phyloP scores from a whole-genome alignment of 2,888 invertebrate genomes.

The Drosophila subquinaria region DNA sequence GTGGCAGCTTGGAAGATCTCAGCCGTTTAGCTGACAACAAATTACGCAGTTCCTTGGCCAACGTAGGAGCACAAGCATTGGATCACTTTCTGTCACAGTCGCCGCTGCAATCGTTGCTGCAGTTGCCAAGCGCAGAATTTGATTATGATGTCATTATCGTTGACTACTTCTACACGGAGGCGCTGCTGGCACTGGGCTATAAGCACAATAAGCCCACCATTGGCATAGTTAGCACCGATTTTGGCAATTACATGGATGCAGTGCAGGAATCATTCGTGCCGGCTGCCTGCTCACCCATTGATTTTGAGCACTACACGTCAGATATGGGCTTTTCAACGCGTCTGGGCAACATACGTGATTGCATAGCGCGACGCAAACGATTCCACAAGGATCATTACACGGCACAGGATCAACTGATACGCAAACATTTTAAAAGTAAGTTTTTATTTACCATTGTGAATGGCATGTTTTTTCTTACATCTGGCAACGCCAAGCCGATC shows the following conservation, averaged over 20 bases:
- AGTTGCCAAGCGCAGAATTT: slow-evolving; percentile 82
- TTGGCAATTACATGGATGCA: slow-evolving; percentile 85
- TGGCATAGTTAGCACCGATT: slow-evolving; percentile 84
- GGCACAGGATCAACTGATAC: slow-evolving; percentile 81
- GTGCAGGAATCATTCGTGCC: slow-evolving; percentile 86
- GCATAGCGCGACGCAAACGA: slow-evolving; percentile 78
- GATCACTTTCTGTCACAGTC: slow-evolving; percentile 79
- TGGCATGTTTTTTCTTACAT: slow-evolving; percentile 4
- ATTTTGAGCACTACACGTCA: slow-evolving; percentile 78
- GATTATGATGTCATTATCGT: slow-evolving; percentile 85
- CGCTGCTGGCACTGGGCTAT: slow-evolving; percentile 84
- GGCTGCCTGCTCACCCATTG: slow-evolving; percentile 86
- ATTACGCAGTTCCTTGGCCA: slow-evolving; percentile 76
- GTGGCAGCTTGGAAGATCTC: slow-evolving; percentile 63
- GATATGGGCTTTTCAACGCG: slow-evolving; percentile 86
- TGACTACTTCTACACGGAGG: slow-evolving; percentile 86
- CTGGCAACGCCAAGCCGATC: neutral
- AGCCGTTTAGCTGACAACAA: slow-evolving; percentile 53
- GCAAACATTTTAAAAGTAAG: slow-evolving; percentile 82
- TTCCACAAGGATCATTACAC: slow-evolving; percentile 78
- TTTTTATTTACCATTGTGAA: slow-evolving; percentile 17
- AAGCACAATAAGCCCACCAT: slow-evolving; percentile 84
- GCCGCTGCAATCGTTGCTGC: slow-evolving; percentile 63
- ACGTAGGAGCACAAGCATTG: slow-evolving; percentile 73
- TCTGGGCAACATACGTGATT: slow-evolving; percentile 86